Conservation (phyloP, 2,797 vertebrate genomes). For the Macrochelys suwanniensis region DNA sequence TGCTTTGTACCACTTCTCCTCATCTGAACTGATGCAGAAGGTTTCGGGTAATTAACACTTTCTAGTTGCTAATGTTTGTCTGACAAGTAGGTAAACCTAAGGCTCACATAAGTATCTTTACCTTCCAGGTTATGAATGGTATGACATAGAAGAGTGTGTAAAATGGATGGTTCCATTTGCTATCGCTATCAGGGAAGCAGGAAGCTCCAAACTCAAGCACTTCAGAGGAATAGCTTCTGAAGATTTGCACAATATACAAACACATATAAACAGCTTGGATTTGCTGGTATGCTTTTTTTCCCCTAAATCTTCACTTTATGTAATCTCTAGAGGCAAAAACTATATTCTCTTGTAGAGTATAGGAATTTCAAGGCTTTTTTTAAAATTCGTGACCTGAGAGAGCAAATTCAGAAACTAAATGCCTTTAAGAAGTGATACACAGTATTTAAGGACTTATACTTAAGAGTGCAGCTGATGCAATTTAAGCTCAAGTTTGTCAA, state of each 20-base stretch:
- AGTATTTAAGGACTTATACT: not conserved
- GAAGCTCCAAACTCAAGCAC: conserved; percentile 87
- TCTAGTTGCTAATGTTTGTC: not conserved
- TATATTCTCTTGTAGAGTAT: not conserved
- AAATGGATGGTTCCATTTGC: conserved; percentile 97
- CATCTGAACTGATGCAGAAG: conserved; percentile 91
- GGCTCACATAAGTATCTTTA: not conserved
- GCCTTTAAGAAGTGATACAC: not conserved
- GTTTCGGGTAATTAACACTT: conserved; percentile 88
- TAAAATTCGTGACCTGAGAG: not conserved
- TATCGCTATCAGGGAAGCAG: conserved; percentile 89
- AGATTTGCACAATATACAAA: conserved; percentile 96
- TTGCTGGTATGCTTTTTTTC: conserved; percentile 88
- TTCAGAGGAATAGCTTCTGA: conserved; percentile 89
- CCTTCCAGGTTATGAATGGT: conserved; percentile 88
- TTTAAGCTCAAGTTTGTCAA: not conserved
- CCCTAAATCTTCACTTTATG: not conserved
- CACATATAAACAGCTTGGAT: conserved; percentile 88
- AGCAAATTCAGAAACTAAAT: not conserved
- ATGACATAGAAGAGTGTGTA: conserved; percentile 91
- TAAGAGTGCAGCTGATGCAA: not conserved
- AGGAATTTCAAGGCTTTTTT: not conserved
- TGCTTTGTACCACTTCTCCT: conserved; percentile 96
- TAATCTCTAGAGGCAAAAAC: not conserved
- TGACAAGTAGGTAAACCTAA: not conserved